phyloP scores from a whole-genome alignment of 2,113 vertebrate genomes.

The Hydrochoerus hydrochaeris region DNA sequence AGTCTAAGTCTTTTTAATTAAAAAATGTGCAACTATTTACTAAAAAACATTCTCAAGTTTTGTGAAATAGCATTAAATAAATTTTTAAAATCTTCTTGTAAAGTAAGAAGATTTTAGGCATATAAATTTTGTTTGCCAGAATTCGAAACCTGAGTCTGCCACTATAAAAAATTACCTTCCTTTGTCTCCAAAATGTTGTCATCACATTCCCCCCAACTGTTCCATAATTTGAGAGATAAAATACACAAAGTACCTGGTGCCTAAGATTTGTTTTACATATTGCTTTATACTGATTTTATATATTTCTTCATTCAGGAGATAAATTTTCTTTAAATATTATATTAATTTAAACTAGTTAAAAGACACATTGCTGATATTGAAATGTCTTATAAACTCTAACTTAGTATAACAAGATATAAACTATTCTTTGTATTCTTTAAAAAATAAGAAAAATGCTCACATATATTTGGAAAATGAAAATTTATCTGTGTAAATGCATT shows the following conservation, averaged over 20 bases:
- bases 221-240: background rate
- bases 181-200: background rate
- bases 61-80: background rate
- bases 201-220: background rate
- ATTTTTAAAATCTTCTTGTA: background rate
- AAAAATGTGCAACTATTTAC: conserved; percentile 19
- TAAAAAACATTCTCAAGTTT: background rate
- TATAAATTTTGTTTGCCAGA: background rate
- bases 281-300: background rate
- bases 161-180: background rate
- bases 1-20: background rate
- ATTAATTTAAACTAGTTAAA: background rate
- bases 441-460: background rate
- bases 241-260: background rate
- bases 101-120: background rate
- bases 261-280: background rate
- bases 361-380: background rate
- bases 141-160: background rate
- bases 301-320: background rate
- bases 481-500: background rate
- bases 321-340: background rate
- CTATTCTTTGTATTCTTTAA: background rate
- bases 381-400: background rate
- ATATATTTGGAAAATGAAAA: background rate
- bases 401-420: background rate